A percentile compares a stretch with the other conserved stretches of the same genome.
Conservation (phyloP, 2,888 invertebrate species). For the Cyclophora albipunctata region DNA sequence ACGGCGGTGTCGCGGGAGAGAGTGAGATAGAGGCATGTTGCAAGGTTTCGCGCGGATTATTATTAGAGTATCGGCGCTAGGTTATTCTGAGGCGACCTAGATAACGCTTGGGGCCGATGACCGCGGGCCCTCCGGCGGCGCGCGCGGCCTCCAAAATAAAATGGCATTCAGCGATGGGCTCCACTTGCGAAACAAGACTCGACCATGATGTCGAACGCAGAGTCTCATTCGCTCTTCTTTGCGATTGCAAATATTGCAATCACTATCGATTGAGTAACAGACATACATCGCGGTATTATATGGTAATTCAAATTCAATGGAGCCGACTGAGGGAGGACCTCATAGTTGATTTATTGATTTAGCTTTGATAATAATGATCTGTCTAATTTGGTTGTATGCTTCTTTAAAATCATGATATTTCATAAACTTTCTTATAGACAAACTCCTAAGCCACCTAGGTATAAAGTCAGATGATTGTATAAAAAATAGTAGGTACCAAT, state of each 20-base stretch:
- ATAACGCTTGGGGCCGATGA: constrained; percentile 71
- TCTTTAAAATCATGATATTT: no score
- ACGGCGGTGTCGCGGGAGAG: constrained; percentile 41
- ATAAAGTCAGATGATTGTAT: no score
- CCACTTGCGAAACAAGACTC: constrained; percentile 69
- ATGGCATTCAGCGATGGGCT: constrained; percentile 74
- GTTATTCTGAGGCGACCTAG: constrained; percentile 75
- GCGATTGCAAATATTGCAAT: constrained; percentile 52
- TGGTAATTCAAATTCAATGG: no score
- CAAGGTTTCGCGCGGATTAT: constrained; percentile 65
- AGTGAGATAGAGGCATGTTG: constrained; percentile 56
- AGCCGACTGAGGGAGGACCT: no score
- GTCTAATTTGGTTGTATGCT: no score
- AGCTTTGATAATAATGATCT: no score
- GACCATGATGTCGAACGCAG: constrained; percentile 54
- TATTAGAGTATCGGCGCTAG: constrained; percentile 75
- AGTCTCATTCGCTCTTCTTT: constrained; percentile 46
- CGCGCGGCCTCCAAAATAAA: constrained; percentile 73
- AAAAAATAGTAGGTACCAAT: no score
- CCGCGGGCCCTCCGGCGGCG: constrained; percentile 70
- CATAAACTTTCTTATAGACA: no score
- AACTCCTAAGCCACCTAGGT: no score
- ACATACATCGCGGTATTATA: background rate
- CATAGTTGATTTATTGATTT: no score
- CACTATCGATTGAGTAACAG: constrained; percentile 35